Evolutionary conservation across 92 coral and sea anemone genomes (phyloP), one percentile per base, ranked within the genome.

Genomic region (Micromussa lordhowensis): DNA sequence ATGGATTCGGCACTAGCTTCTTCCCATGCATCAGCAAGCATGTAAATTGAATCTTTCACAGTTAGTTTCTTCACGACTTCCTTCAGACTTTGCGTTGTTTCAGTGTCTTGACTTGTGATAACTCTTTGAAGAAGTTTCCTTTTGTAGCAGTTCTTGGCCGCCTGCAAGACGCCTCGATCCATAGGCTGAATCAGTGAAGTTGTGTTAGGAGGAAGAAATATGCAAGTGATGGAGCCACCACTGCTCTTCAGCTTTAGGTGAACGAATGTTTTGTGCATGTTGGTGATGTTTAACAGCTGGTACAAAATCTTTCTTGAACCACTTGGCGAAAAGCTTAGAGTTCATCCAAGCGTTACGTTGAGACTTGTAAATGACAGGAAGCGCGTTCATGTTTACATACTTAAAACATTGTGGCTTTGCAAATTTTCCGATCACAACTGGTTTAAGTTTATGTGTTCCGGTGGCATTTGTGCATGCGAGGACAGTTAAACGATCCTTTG

Each of bases 201-300:
- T n/a, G n/a, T n/a, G n/a, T n/a, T n/a, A n/a, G n/a, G n/a, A 55
- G 90, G 90, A 28, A 90, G 84, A 86, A 91, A 91, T 81, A 86
- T 74, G 68, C 80, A 77, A 15, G 85, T 86, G 15, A 91, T 64
- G 66, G 80, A 79, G 28, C 91, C 91, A 83, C 83, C 89, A 15
- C 78, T 18, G 84, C 79, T 80, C 70, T 70, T 81, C 88, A 86
- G 84, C 61, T 86, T 91, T 13, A 51, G 86, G n/a, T n/a, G n/a
- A n/a, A n/a, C n/a, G n/a, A n/a, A n/a, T n/a, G n/a, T n/a, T n/a
- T n/a, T n/a, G n/a, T n/a, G n/a, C n/a, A n/a, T n/a, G n/a, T n/a
- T n/a, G n/a, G n/a, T n/a, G n/a, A n/a, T n/a, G n/a, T n/a, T n/a
- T n/a, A n/a, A n/a, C n/a, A n/a, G n/a, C n/a, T n/a, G n/a, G n/a